Evolutionary conservation across 2,797 vertebrate species (phyloP), one percentile per base, ranked within the genome.

Genomic region (Sternarchorhynchus goeldii): DNA sequence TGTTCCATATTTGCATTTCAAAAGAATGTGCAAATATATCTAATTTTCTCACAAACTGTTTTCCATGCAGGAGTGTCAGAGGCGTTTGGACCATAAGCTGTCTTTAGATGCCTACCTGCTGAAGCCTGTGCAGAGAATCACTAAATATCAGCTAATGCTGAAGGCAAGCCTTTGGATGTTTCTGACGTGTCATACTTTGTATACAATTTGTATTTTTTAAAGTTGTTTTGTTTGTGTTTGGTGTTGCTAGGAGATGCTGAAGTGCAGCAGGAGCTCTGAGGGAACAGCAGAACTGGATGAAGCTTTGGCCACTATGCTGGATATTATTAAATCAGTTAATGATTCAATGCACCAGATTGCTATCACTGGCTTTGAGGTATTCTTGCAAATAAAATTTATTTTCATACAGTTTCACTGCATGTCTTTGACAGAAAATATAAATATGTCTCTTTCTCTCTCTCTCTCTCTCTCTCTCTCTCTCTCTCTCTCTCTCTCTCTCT

Each of bases 291-390:
- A 98, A 88, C 4, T 97, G 82, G 95, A 95, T 77, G 96, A 98
- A 88, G 97, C 96, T 8, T 85, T 96, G 74, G 92, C 93, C 21
- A 94, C 95, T 0, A 65, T 99, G 85, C 88, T 97, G 72, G 94
- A 96, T 87, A 95, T 98, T 81, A 96, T 98, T 86, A 96, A 96
- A 86, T 97, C 96, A 1, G 96, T 95, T 58, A 97, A 98, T 20
- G 94, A 98, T 89, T 96, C 95, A 34, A 95, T 97, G 95, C 96
- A 97, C 85, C 95, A 98, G 87, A 96, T 98, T 56, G 95, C 95
- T 29, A 97, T 99, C 87, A 97, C 96, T 31, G 97, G 96, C 77
- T 99, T 95, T 81, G 95, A 96, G 94, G 97, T 98, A 89, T 98
- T 89, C 62, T 89, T 0, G 0, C 50, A 45, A 25, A n/a, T 84